Conservation (phyloP, 2,113 vertebrate species). For the Penelope pileata region DNA sequence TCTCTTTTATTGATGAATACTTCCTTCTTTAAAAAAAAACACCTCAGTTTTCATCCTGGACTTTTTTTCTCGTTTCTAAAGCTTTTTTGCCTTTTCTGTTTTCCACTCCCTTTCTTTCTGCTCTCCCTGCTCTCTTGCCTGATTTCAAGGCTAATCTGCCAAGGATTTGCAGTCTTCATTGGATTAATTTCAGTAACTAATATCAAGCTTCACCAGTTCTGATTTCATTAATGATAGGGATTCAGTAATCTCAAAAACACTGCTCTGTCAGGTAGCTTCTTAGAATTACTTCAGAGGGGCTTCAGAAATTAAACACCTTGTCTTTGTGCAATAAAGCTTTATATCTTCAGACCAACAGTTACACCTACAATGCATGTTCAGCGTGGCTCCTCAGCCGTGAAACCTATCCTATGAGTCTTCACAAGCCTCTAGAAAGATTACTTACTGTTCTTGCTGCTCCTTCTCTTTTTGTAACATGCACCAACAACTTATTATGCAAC, state of each 20-base stretch:
- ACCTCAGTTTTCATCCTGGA: neutral
- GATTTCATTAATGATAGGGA: neutral
- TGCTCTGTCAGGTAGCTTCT: neutral
- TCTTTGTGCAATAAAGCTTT: neutral
- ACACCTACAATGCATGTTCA: neutral
- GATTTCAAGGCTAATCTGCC: neutral
- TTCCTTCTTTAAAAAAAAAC: neutral
- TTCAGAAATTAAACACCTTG: neutral
- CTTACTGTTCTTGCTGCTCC: neutral
- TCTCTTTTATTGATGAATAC: neutral
- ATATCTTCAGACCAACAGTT: neutral
- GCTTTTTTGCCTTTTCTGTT: neutral
- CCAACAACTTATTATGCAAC: rapidly evolving
- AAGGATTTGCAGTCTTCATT: neutral
- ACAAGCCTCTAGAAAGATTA: neutral
- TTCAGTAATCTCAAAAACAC: neutral
- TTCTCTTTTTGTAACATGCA: neutral
- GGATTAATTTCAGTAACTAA: neutral
- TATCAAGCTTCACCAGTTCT: neutral
- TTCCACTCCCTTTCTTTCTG: neutral
- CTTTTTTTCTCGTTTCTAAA: neutral
- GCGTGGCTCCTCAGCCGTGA: neutral
- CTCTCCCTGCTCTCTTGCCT: neutral
- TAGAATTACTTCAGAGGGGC: neutral
- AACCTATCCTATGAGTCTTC: neutral